These are phyloP conservation scores for Dysmachus trigonus DNA, from an alignment of 2,888 invertebrate species.

Conservation along the genomic window DNA sequence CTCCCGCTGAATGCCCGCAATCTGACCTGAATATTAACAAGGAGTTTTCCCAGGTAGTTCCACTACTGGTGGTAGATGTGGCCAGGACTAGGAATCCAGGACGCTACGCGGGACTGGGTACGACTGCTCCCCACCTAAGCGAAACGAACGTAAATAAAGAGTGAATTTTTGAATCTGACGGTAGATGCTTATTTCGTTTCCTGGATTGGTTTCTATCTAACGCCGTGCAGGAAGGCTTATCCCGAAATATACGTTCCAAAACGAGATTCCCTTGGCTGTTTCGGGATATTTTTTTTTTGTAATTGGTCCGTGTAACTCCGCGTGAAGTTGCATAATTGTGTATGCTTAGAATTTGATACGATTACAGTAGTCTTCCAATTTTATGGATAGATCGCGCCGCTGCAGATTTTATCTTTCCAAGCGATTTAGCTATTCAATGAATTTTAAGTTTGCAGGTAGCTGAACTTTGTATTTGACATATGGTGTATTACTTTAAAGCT, in stretches of 20 bases:
- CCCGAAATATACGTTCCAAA: background rate
- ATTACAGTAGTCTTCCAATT: background rate
- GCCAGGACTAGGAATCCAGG: background rate
- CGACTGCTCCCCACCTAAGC: background rate
- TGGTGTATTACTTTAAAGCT: background rate
- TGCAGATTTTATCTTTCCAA: background rate
- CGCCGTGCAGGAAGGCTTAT: background rate
- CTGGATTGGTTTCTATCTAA: background rate
- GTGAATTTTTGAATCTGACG: background rate
- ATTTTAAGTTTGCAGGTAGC: background rate
- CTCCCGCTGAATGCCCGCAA: background rate
- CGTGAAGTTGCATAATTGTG: background rate
- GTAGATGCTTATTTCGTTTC: background rate
- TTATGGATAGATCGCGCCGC: background rate
- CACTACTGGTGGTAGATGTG: background rate
- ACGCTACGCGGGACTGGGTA: background rate
- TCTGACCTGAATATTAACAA: background rate
- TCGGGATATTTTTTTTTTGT: background rate
- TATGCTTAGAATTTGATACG: background rate
- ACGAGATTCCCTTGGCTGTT: background rate
- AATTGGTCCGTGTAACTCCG: background rate
- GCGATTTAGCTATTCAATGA: background rate
- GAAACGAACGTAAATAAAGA: background rate
- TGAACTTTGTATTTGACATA: background rate
- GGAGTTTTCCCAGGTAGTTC: background rate